A percentile compares a stretch with the other conserved stretches of the same genome.
Conservation (phyloP, 1,140 invertebrate genomes). For the Drosophila jambulina region DNA sequence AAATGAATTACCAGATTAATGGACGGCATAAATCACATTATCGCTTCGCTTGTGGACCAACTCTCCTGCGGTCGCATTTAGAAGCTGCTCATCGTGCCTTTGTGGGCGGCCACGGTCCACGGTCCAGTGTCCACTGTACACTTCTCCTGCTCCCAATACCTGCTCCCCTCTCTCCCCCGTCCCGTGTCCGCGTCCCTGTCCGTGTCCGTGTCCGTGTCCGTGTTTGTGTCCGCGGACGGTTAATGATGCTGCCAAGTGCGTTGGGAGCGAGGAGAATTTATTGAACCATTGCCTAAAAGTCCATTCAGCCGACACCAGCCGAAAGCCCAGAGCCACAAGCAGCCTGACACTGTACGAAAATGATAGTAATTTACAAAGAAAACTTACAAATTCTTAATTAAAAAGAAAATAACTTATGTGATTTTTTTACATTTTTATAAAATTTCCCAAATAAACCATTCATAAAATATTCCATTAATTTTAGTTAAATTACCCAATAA, state of each 20-base stretch:
- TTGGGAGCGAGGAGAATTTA: slow-evolving; percentile 76
- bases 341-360: slow-evolving; percentile 10
- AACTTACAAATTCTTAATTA: background rate
- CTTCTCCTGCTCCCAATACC: slow-evolving; percentile 17
- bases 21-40: slow-evolving; percentile 85
- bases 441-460: too few species aligned
- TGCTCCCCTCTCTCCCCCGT: background rate
- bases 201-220: slow-evolving; percentile 32
- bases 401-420: too few species aligned
- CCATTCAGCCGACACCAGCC: slow-evolving; percentile 60
- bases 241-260: slow-evolving; percentile 73
- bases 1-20: slow-evolving; percentile 85
- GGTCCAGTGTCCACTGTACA: slow-evolving; percentile 7
- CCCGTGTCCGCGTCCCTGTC: background rate
- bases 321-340: slow-evolving; percentile 20
- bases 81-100: slow-evolving; percentile 72
- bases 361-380: background rate
- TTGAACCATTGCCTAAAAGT: slow-evolving; percentile 83
- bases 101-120: slow-evolving; percentile 68
- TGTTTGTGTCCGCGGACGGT: slow-evolving; percentile 57
- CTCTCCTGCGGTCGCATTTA: slow-evolving; percentile 66
- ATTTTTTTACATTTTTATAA: too few species aligned
- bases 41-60: slow-evolving; percentile 81
- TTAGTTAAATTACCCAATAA: too few species aligned
- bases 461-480: too few species aligned